Evolutionary conservation across 2,888 invertebrate species (phyloP).

Genomic region (Drosophila meridionalis): DNA sequence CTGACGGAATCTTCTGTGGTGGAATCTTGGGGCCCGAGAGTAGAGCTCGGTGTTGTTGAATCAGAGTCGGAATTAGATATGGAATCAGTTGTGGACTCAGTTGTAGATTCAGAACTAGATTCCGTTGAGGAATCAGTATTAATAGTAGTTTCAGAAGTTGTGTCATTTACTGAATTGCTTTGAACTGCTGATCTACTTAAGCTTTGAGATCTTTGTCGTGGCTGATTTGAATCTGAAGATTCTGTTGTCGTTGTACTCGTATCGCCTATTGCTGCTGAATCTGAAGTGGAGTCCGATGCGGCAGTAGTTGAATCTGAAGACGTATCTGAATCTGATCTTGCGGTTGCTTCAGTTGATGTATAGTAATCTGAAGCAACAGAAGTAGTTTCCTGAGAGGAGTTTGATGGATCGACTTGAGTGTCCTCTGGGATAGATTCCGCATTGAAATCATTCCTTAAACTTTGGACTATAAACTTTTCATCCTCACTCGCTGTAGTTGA

Average conservation of each 20-base stretch:
- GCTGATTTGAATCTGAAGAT: not conserved
- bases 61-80: not conserved
- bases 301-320: too few relatives aligned
- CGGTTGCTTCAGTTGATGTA: constrained; percentile 2
- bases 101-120: too few relatives aligned
- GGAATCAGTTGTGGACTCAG: not conserved
- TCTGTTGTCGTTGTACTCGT: not conserved
- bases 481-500: not conserved
- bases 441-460: not conserved
- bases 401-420: not conserved
- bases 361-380: not conserved
- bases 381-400: not conserved
- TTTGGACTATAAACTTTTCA: not conserved
- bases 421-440: not conserved
- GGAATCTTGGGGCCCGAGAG: not conserved
- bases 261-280: not conserved
- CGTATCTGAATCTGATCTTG: not conserved
- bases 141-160: not conserved
- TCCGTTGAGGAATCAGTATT: not conserved
- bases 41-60: too few relatives aligned
- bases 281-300: too few relatives aligned
- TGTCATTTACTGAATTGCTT: not conserved
- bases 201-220: not conserved
- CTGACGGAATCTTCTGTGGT: not conserved
- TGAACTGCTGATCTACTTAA: not conserved